A percentile compares a stretch with the other conserved stretches of the same genome.
These are phyloP conservation scores for Eugnorisma glareosa DNA, from an alignment of 2,888 invertebrate genomes.

Conservation along the genomic window DNA sequence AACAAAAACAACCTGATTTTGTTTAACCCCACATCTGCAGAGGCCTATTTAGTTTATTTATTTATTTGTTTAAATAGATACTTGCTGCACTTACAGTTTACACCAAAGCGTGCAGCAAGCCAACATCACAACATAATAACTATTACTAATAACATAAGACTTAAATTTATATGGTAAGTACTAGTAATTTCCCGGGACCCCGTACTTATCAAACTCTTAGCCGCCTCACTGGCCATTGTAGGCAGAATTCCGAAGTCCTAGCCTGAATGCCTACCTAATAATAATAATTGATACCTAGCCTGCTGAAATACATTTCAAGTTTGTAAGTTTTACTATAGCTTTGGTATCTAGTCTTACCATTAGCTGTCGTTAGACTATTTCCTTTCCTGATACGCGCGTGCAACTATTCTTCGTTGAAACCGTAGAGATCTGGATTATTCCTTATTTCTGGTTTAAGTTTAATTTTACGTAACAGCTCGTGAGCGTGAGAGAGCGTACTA, in stretches of 20 bases:
- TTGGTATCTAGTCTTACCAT: background rate
- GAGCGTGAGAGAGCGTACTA: slow-evolving; percentile 63
- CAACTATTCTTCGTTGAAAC: slow-evolving; percentile 8
- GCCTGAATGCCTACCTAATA: no score
- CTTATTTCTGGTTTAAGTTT: slow-evolving; percentile 49
- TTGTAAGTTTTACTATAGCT: background rate
- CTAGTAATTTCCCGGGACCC: background rate
- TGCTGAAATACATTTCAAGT: background rate
- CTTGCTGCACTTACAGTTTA: no score
- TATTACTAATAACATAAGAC: no score
- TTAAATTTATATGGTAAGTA: no score
- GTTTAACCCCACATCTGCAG: background rate
- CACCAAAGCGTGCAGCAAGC: no score
- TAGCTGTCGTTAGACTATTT: slow-evolving; percentile 34
- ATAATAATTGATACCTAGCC: no score
- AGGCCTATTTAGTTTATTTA: background rate
- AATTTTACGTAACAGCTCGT: slow-evolving; percentile 59
- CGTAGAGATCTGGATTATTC: slow-evolving; percentile 32
- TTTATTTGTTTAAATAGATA: no score
- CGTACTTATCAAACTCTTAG: background rate
- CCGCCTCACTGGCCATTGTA: background rate
- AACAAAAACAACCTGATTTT: background rate
- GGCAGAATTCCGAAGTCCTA: background rate
- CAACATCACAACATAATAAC: no score
- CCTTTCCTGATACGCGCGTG: slow-evolving; percentile 19